Evolutionary conservation across 2,888 invertebrate genomes (phyloP), one percentile per base, ranked within the genome.

Genomic region (Hypolimnas misippus): DNA sequence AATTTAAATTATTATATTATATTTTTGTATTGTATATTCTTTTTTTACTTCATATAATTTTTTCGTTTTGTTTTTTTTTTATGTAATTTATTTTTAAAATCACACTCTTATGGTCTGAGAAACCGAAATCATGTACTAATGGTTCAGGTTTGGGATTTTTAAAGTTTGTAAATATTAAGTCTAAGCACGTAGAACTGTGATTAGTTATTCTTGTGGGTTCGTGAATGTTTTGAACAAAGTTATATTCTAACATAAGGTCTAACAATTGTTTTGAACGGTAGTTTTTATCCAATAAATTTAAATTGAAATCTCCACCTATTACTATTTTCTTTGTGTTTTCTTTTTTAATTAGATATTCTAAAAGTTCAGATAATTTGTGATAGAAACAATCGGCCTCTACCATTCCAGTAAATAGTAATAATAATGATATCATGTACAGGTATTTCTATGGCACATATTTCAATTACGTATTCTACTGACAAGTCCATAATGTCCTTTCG

Each of bases 381-480:
- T 61, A 70, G 19, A 70, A 69, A 19, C 57, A 4, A 31, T 69
- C 66, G 16, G 62, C 21, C 50, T 63, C 62, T 63, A 61, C 63
- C 7, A 31, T 64, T 46, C 68, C 70, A 68, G 19, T 72, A 72
- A 14, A 70, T n/a, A 17, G 42, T 49, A 40, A 72, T 61, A 17
- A 70, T 7, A 19, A 72, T 17, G 2, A 67, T 0, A 49, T 69
- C 65, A 7, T 21, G 0, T 12, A 55, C 60, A 5, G 51, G 51
- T 19, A 72, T 38, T 21, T 61, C 57, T 2, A 67, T 53, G 12
- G 67, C 68, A 60, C 68, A 62, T 5, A 62, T 33, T 61, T 72
- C 72, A 44, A 70, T 54, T 7, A 70, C 55, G 29, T 57, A 65
- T 53, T 72, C 70, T n/a, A 67, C 25, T 6, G 68, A 63, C 49